Conservation (phyloP, 2,797 vertebrate genomes). For the Cryptoprocta ferox region DNA sequence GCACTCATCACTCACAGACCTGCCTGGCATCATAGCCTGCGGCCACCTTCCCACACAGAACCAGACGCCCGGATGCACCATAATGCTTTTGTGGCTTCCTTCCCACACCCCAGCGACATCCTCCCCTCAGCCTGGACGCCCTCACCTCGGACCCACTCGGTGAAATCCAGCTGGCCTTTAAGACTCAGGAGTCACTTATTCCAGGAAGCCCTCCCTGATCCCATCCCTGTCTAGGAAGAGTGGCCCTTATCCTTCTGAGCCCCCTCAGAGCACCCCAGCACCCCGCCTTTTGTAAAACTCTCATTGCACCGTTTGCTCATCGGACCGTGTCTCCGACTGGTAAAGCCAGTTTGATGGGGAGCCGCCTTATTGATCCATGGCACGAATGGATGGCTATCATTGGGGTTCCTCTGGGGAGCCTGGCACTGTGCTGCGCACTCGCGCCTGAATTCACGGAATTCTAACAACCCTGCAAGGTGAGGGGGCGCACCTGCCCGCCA, state of each 20-base stretch:
- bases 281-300: neutral
- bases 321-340: neutral
- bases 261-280: neutral
- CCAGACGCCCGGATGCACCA: neutral
- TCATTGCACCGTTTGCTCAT: neutral
- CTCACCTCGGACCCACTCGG: neutral
- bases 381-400: neutral
- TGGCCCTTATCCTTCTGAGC: neutral
- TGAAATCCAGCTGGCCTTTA: neutral
- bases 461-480: neutral
- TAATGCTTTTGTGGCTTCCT: neutral
- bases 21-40: neutral
- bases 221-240: neutral
- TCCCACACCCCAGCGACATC: neutral
- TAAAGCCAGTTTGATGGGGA: neutral
- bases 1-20: neutral
- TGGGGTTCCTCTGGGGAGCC: neutral
- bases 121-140: neutral
- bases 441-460: neutral
- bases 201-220: conserved; percentile 5
- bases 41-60: neutral
- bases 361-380: neutral
- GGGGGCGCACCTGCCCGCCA: neutral
- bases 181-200: neutral
- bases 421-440: fast-evolving